A percentile compares a stretch with the other conserved stretches of the same genome.
Evolutionary conservation across 2,113 vertebrate genomes (phyloP).

Genomic region (Lophotis ruficrista): DNA sequence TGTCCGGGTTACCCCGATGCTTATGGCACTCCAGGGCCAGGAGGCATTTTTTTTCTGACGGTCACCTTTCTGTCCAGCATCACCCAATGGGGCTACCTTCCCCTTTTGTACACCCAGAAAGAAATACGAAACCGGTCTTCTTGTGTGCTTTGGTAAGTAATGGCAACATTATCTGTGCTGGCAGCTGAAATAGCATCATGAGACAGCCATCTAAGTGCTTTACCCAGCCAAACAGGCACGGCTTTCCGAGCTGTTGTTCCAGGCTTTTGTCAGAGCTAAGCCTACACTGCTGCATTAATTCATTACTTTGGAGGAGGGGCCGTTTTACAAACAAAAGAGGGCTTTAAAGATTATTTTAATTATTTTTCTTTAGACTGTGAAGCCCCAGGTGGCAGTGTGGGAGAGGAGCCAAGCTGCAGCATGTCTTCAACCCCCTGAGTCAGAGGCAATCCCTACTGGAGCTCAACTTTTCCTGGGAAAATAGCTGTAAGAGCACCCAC

Average conservation of each 20-base stretch:
- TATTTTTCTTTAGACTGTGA: background rate
- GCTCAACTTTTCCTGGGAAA: background rate
- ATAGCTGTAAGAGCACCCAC: background rate
- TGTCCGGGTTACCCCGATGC: background rate
- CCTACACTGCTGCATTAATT: background rate
- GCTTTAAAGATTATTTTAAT: slow-evolving; percentile 27
- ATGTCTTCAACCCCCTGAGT: background rate
- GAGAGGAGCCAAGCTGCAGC: background rate
- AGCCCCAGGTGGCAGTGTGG: background rate
- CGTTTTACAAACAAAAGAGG: background rate
- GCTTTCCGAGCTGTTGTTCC: background rate
- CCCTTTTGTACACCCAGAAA: background rate
- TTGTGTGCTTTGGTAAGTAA: background rate
- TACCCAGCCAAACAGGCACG: background rate
- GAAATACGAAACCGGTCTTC: background rate
- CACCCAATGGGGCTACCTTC: background rate
- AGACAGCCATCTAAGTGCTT: background rate
- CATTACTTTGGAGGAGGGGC: background rate
- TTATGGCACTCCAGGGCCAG: background rate
- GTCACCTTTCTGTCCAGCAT: background rate
- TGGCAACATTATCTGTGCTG: background rate
- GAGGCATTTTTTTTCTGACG: background rate
- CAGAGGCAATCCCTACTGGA: background rate
- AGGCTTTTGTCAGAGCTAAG: slow-evolving; percentile 29
- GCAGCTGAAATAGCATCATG: background rate